Evolutionary conservation across 2,888 invertebrate genomes (phyloP).

Genomic region (Morinoia aosen): DNA sequence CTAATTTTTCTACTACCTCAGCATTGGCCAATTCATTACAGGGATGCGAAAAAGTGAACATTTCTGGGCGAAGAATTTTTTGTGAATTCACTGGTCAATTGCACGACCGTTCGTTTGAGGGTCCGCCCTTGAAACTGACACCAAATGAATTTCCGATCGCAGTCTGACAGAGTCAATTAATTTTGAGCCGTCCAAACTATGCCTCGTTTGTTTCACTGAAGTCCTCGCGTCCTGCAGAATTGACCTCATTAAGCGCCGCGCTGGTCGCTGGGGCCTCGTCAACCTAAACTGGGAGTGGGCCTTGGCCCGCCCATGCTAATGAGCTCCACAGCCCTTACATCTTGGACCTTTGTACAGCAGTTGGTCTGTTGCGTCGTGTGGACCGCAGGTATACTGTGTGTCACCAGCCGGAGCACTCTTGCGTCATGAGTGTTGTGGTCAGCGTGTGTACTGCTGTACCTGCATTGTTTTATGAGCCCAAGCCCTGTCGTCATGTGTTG

Average conservation of each 20-base stretch:
- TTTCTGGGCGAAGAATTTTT: background rate
- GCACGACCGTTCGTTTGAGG: background rate
- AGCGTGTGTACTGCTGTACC: no score
- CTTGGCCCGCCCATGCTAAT: constrained; percentile 8
- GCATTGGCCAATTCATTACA: background rate
- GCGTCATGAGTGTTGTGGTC: no score
- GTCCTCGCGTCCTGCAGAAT: background rate
- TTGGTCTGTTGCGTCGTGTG: no score
- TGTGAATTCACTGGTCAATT: background rate
- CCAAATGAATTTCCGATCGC: background rate
- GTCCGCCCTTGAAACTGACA: background rate
- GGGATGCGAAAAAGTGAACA: background rate
- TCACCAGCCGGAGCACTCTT: no score
- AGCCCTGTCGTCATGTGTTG: no score
- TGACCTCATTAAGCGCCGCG: constrained; percentile 15
- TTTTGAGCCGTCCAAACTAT: background rate
- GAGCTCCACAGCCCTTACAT: background rate
- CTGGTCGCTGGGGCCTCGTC: background rate
- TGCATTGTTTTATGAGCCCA: no score
- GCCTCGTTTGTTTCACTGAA: background rate
- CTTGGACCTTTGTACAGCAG: no score
- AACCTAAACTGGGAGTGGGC: background rate
- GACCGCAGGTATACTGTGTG: no score
- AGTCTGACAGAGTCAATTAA: background rate
- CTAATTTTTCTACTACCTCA: background rate